Percentiles rank a stretch among this genome's conserved stretches.
Conservation (phyloP, 2,797 vertebrate genomes). For the Percopsis omiscomaycus region DNA sequence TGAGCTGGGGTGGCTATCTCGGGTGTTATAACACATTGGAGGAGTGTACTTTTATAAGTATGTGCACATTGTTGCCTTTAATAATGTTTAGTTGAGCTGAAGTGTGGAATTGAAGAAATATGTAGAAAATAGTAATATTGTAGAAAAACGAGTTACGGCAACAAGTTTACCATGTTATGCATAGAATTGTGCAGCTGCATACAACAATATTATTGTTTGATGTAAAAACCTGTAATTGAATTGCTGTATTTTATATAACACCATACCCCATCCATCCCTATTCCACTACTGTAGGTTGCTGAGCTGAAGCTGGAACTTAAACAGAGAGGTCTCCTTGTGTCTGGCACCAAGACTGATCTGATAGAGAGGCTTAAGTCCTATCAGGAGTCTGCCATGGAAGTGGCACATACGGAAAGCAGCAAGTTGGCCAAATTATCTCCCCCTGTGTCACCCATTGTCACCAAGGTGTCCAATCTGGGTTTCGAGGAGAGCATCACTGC, state of each 20-base stretch:
- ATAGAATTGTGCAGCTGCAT: neutral
- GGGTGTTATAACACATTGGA: too few relatives aligned
- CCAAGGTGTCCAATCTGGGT: constrained; percentile 82
- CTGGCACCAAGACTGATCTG: constrained; percentile 93
- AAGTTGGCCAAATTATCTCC: constrained; percentile 71
- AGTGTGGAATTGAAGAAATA: too few relatives aligned
- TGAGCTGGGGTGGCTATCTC: too few relatives aligned
- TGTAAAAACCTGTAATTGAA: neutral
- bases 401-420: constrained; percentile 62
- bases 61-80: too few relatives aligned
- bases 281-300: constrained; percentile 81
- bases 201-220: neutral
- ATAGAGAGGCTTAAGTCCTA: constrained; percentile 90
- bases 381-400: constrained; percentile 73
- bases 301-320: constrained; percentile 96
- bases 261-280: neutral
- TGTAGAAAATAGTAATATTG: too few relatives aligned
- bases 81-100: too few relatives aligned
- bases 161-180: neutral
- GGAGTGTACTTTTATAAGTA: too few relatives aligned
- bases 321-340: constrained; percentile 90
- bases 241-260: constrained; percentile 1
- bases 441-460: constrained; percentile 86
- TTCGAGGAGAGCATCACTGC: constrained; percentile 78
- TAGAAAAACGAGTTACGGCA: too few relatives aligned